Conservation (phyloP, 2,888 invertebrate species). For the Dysmachus trigonus region DNA sequence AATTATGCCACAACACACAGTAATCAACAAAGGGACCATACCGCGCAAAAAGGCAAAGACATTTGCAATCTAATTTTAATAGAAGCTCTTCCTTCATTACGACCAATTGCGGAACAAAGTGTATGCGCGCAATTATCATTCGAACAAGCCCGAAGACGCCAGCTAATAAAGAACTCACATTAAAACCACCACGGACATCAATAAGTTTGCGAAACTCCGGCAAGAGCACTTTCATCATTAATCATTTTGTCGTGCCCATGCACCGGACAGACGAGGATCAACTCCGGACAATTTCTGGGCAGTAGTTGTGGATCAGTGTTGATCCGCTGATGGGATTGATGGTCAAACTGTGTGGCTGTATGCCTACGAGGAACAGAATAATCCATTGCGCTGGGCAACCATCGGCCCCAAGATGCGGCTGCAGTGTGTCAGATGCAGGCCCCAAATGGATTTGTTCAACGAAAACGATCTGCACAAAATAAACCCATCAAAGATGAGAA, state of each 20-base stretch:
- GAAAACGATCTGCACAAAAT: conserved; percentile 33
- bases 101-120: conserved; percentile 9
- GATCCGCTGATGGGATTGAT: not conserved
- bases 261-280: conserved; percentile 10
- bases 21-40: not conserved
- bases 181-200: conserved; percentile 21
- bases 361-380: not conserved
- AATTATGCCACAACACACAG: not conserved
- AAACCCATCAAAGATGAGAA: conserved; percentile 41
- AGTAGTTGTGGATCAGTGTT: not conserved
- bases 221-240: conserved; percentile 36
- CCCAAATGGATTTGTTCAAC: conserved; percentile 30
- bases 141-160: conserved; percentile 5
- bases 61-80: conserved; percentile 21
- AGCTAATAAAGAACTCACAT: conserved; percentile 36
- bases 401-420: not conserved
- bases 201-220: conserved; percentile 31
- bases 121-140: conserved; percentile 12
- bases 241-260: conserved; percentile 7
- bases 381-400: not conserved
- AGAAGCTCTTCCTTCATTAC: conserved; percentile 13
- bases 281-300: not conserved
- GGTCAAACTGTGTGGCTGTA: not conserved
- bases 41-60: not conserved
- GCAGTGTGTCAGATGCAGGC: not conserved